These are phyloP conservation scores for Nephrotoma appendiculata DNA, from an alignment of 2,888 invertebrate species.

Conservation along the genomic window DNA sequence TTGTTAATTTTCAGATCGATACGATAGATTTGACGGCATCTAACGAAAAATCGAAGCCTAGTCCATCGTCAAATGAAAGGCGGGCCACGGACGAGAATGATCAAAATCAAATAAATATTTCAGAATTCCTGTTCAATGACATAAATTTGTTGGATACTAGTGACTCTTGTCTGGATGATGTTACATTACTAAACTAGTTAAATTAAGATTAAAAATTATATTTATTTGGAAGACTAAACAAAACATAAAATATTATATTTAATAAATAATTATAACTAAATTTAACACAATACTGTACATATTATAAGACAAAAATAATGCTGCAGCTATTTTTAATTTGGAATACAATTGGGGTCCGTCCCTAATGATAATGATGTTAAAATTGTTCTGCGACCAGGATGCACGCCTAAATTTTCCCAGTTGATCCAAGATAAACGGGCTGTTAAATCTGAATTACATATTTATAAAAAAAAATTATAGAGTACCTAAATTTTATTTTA, in stretches of 20 bases:
- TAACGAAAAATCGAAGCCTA: too few relatives aligned
- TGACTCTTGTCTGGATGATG: background rate
- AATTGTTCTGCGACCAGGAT: constrained; percentile 71
- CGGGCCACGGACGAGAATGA: background rate
- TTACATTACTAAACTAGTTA: background rate
- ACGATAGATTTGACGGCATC: background rate
- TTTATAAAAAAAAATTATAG: background rate
- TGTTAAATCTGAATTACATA: constrained; percentile 60
- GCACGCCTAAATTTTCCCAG: constrained; percentile 95
- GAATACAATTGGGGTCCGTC: constrained; percentile 39
- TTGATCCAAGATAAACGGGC: constrained; percentile 97
- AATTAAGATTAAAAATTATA: background rate
- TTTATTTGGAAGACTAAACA: constrained; percentile 1
- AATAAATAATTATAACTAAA: background rate
- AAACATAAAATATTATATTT: background rate
- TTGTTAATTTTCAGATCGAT: background rate
- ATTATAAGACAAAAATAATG: background rate
- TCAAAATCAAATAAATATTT: background rate
- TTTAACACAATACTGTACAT: background rate
- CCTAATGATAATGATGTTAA: constrained; percentile 67
- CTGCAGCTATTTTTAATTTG: background rate
- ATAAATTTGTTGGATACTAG: background rate
- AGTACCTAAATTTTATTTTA: constrained; percentile 3
- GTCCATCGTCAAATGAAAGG: background rate
- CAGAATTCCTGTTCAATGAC: background rate